A percentile compares a stretch with the other conserved stretches of the same genome.
These are phyloP conservation scores for Parochlus steinenii DNA, from an alignment of 2,888 invertebrate species.

Conservation along the genomic window DNA sequence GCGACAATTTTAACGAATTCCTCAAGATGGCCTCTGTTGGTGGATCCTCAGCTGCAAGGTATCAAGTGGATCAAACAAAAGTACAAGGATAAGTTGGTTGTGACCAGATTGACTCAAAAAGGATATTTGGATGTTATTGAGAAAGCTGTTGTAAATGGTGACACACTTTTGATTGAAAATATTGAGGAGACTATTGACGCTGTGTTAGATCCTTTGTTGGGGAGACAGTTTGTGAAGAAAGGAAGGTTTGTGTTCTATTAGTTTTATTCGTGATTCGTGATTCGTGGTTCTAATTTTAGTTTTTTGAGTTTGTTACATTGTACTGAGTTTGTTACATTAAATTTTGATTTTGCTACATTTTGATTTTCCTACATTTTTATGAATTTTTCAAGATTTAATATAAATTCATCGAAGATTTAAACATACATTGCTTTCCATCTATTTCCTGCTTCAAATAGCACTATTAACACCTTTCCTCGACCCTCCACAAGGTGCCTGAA, in stretches of 20 bases:
- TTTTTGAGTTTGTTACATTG: no score
- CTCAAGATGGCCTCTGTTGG: slow-evolving; percentile 86
- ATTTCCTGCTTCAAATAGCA: slow-evolving; percentile 2
- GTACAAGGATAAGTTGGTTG: slow-evolving; percentile 53
- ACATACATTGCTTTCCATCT: no score
- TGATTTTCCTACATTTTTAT: no score
- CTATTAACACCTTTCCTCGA: slow-evolving; percentile 5
- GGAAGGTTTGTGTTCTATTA: no score
- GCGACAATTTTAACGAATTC: slow-evolving; percentile 82
- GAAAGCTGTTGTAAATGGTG: slow-evolving; percentile 53
- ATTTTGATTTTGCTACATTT: no score
- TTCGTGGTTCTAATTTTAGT: no score
- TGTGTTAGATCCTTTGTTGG: slow-evolving; percentile 75
- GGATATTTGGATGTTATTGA: slow-evolving; percentile 76
- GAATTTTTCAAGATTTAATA: no score
- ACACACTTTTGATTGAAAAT: slow-evolving; percentile 69
- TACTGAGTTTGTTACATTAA: no score
- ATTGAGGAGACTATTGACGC: slow-evolving; percentile 81
- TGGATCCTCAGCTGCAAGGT: slow-evolving; percentile 85
- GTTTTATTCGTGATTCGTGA: slow-evolving; percentile 34
- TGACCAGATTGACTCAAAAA: slow-evolving; percentile 61
- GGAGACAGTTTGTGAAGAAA: slow-evolving; percentile 75
- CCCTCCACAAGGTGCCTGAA: slow-evolving; percentile 46
- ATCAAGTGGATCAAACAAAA: slow-evolving; percentile 91
- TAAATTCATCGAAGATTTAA: no score